A percentile compares a stretch with the other conserved stretches of the same genome.
Conservation (phyloP, 2,888 invertebrate species). For the Hirtodrosophila trivittata region DNA sequence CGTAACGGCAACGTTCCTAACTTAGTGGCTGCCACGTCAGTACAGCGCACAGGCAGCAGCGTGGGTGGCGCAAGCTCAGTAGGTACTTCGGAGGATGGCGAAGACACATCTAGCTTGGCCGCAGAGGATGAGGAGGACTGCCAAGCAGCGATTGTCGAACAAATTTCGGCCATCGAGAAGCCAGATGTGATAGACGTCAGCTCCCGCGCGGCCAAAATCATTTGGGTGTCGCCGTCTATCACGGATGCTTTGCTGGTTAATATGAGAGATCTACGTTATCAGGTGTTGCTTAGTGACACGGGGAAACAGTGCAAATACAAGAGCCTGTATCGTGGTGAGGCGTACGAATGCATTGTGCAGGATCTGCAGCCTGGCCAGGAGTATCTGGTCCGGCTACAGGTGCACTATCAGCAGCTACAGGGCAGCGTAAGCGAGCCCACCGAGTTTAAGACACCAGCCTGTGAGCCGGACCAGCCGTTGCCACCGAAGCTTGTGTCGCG, state of each 20-base stretch:
- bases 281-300: constrained; percentile 91
- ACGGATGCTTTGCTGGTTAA: constrained; percentile 78
- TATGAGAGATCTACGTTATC: constrained; percentile 87
- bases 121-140: constrained; percentile 91
- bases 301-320: constrained; percentile 93
- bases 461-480: constrained; percentile 91
- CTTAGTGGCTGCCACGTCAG: constrained; percentile 5
- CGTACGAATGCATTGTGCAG: constrained; percentile 91
- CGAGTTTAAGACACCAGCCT: constrained; percentile 91
- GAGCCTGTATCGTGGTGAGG: constrained; percentile 91
- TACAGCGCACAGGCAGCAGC: constrained; percentile 68
- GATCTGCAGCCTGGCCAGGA: constrained; percentile 95
- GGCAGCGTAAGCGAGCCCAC: constrained; percentile 91
- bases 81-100: constrained; percentile 92
- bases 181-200: constrained; percentile 92
- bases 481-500: constrained; percentile 90
- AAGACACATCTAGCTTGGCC: constrained; percentile 88
- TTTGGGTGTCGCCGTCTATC: constrained; percentile 89
- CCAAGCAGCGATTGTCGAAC: constrained; percentile 88
- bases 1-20: constrained; percentile 57
- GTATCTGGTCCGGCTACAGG: constrained; percentile 92
- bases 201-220: constrained; percentile 92
- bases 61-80: constrained; percentile 84
- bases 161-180: constrained; percentile 89
- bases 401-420: constrained; percentile 88